Evolutionary conservation across 2,797 vertebrate species (phyloP).

Genomic region (Jordanella pulchra): DNA sequence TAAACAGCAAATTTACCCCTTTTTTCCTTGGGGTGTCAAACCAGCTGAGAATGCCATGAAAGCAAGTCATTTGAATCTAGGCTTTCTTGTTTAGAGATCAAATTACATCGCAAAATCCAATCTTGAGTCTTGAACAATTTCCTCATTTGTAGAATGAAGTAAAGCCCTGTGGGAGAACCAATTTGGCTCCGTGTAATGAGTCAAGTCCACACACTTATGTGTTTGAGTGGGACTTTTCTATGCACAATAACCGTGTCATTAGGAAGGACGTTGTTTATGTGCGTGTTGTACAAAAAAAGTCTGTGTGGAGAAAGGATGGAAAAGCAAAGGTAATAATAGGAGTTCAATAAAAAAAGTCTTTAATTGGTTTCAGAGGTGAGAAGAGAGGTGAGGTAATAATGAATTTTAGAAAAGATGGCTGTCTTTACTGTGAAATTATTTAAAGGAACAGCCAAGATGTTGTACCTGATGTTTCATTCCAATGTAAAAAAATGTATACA

Average conservation of each 20-base stretch:
- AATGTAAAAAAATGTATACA: not conserved
- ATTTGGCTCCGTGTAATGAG: constrained; percentile 52
- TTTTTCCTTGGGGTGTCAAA: constrained; percentile 1
- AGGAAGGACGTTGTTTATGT: constrained; percentile 21
- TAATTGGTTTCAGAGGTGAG: constrained; percentile 30
- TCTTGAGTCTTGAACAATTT: constrained; percentile 43
- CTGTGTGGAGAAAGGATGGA: constrained; percentile 4
- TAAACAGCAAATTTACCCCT: constrained; percentile 1
- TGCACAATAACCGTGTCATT: constrained; percentile 31
- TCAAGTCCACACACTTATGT: constrained; percentile 55
- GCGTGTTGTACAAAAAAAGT: not conserved
- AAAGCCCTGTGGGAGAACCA: constrained; percentile 32
- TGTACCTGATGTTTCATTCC: no score
- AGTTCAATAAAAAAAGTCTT: constrained; percentile 10
- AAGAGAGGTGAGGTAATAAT: not conserved
- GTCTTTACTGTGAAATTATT: constrained; percentile 10
- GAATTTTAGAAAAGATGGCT: constrained; percentile 13
- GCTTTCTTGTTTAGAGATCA: constrained; percentile 48
- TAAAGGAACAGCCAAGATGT: not conserved
- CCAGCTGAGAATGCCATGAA: not conserved
- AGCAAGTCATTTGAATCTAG: constrained; percentile 41
- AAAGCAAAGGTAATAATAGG: constrained; percentile 20
- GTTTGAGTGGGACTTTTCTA: constrained; percentile 56
- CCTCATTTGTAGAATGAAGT: constrained; percentile 27
- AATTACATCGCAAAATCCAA: constrained; percentile 57